Conservation (phyloP, 2,113 vertebrate genomes). For the Bujurquina vittata region DNA sequence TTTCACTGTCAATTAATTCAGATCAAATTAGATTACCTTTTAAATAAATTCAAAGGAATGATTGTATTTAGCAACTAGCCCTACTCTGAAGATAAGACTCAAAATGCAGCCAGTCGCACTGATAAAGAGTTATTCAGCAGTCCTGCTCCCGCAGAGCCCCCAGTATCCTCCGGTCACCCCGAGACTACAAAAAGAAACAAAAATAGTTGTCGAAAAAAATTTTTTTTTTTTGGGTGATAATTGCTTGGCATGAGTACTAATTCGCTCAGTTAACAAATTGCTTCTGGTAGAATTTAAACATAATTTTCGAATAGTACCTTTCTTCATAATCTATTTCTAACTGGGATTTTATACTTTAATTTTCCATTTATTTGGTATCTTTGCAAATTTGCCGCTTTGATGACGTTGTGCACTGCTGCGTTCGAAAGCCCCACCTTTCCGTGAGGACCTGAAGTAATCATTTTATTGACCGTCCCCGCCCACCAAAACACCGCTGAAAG, state of each 20-base stretch:
- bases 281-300: background rate
- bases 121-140: too few species aligned
- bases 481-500: background rate
- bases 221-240: background rate
- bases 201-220: background rate
- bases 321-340: background rate
- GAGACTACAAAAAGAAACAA: background rate
- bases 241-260: rapidly evolving
- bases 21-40: too few species aligned
- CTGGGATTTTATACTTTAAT: background rate
- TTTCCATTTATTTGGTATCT: background rate
- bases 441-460: background rate
- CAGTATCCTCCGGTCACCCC: too few species aligned
- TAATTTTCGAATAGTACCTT: background rate
- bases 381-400: background rate
- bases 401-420: background rate
- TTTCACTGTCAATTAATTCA: too few species aligned
- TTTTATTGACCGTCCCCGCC: background rate
- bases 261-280: rapidly evolving
- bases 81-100: too few species aligned
- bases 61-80: too few species aligned
- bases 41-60: background rate
- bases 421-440: background rate
- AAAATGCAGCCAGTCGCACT: too few species aligned
- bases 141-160: too few species aligned